These are phyloP conservation scores for Cheilosia pagana DNA, from an alignment of 2,888 invertebrate species.

Conservation along the genomic window DNA sequence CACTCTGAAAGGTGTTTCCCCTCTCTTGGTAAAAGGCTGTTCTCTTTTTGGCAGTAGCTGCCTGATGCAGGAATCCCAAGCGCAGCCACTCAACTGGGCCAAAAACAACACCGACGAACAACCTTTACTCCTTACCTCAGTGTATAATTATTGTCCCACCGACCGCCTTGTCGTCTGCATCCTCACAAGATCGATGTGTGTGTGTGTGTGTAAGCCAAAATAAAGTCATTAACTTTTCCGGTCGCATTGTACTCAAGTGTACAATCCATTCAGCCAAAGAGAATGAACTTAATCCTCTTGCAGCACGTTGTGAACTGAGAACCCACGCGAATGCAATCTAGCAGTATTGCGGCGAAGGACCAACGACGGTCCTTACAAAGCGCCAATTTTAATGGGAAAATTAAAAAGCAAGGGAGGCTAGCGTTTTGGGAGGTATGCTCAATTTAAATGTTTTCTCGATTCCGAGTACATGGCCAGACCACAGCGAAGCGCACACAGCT, in stretches of 20 bases:
- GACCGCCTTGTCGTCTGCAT: neutral
- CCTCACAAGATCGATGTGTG: conserved; percentile 14
- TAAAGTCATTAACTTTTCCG: conserved; percentile 73
- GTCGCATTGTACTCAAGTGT: conserved; percentile 68
- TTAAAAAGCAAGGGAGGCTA: conserved; percentile 49
- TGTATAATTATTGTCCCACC: conserved; percentile 18
- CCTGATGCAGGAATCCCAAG: conserved; percentile 37
- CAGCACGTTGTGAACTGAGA: conserved; percentile 39
- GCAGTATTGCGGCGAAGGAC: conserved; percentile 17
- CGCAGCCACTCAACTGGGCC: conserved; percentile 51
- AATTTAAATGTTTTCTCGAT: conserved; percentile 55
- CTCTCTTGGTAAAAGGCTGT: neutral
- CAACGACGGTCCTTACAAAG: conserved; percentile 14
- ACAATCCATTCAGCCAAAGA: conserved; percentile 70
- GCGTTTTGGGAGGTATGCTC: conserved; percentile 32
- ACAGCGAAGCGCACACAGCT: conserved; percentile 26
- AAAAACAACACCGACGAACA: conserved; percentile 34
- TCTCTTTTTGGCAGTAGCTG: conserved; percentile 35
- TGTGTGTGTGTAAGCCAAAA: conserved; percentile 59
- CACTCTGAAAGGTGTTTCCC: conserved; percentile 41
- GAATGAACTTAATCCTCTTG: conserved; percentile 71
- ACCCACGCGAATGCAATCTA: conserved; percentile 43
- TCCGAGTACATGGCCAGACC: conserved; percentile 22
- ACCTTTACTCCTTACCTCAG: neutral
- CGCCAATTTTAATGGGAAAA: conserved; percentile 54